Percentiles rank a stretch among this genome's conserved stretches.
phyloP scores from a whole-genome alignment of 1,140 invertebrate genomes.

The Cydia amplana region DNA sequence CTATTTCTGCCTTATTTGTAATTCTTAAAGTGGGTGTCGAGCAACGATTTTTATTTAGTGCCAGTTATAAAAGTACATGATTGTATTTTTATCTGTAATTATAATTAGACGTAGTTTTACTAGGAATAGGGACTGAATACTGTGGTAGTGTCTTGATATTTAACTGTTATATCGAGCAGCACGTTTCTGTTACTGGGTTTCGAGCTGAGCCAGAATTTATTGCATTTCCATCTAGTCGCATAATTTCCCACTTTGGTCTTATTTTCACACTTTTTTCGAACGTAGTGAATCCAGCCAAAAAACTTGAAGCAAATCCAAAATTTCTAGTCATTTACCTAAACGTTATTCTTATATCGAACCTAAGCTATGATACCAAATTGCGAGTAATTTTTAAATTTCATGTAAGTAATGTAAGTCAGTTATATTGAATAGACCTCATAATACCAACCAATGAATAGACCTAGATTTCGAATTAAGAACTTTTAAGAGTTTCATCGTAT shows the following conservation, averaged over 20 bases:
- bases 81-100: conserved; percentile 35
- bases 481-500: conserved; percentile 15
- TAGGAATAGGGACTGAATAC: not conserved
- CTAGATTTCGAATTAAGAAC: conserved; percentile 35
- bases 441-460: conserved; percentile 68
- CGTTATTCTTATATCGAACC: conserved; percentile 54
- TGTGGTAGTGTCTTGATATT: conserved; percentile 14
- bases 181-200: conserved; percentile 35
- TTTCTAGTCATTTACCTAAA: conserved; percentile 75
- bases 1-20: conserved; percentile 62
- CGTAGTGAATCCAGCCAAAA: conserved; percentile 56
- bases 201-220: conserved; percentile 37
- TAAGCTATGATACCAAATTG: conserved; percentile 67
- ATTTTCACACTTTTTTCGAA: conserved; percentile 27
- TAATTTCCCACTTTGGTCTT: conserved; percentile 33
- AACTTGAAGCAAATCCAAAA: conserved; percentile 67
- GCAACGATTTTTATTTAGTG: conserved; percentile 71
- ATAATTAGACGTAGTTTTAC: conserved; percentile 11
- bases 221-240: conserved; percentile 77
- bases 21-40: conserved; percentile 55
- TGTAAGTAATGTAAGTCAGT: conserved; percentile 38
- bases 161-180: conserved; percentile 14
- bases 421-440: conserved; percentile 49
- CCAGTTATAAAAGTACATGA: conserved; percentile 64
- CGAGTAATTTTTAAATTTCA: conserved; percentile 42